These are phyloP conservation scores for Aegithalos caudatus DNA, from an alignment of 2,113 vertebrate species.

Conservation along the genomic window DNA sequence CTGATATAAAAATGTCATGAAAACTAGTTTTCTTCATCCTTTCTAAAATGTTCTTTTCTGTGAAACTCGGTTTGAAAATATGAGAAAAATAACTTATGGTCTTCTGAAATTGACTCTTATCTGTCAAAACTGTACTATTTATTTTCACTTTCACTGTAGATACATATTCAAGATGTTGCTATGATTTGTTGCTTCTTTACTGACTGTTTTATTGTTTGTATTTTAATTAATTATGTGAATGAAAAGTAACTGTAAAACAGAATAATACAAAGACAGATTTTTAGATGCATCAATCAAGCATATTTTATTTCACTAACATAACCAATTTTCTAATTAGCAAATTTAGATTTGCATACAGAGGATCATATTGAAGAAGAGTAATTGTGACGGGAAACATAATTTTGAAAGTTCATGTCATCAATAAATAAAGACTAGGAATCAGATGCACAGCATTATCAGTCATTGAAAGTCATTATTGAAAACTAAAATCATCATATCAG, in stretches of 20 bases:
- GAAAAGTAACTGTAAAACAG: neutral
- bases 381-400: neutral
- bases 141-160: neutral
- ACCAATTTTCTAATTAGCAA: conserved; percentile 33
- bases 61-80: neutral
- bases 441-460: neutral
- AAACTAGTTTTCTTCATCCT: neutral
- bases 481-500: too few species aligned
- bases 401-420: conserved; percentile 25
- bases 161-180: neutral
- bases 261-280: neutral
- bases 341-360: conserved; percentile 3
- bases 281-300: conserved; percentile 30
- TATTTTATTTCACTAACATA: conserved; percentile 23
- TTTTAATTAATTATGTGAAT: conserved; percentile 55
- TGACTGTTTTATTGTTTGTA: conserved; percentile 22
- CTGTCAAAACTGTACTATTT: neutral
- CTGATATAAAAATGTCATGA: conserved; percentile 7
- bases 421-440: neutral
- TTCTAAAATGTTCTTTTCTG: neutral
- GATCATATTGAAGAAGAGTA: conserved; percentile 20
- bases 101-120: neutral
- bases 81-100: neutral
- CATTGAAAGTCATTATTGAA: neutral
- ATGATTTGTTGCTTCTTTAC: conserved; percentile 1